Percentiles rank a stretch among this genome's conserved stretches.
Evolutionary conservation across 2,797 vertebrate genomes (phyloP).

Genomic region (Buceros bicornis): DNA sequence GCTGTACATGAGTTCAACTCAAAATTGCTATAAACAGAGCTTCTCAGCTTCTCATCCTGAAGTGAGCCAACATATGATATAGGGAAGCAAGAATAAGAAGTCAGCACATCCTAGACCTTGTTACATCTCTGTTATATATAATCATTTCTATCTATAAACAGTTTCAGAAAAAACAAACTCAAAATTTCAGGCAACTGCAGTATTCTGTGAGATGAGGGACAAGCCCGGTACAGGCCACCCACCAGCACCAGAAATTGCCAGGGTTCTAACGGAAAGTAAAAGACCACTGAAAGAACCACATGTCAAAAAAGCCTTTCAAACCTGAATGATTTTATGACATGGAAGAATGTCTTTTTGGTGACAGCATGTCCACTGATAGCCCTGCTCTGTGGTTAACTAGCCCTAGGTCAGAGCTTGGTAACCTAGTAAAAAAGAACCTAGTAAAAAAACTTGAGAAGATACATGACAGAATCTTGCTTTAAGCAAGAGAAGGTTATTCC

Average conservation of each 20-base stretch:
- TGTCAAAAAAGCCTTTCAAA: neutral
- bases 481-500: neutral
- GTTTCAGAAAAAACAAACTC: neutral
- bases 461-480: neutral
- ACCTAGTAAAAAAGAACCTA: too few species aligned
- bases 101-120: conserved; percentile 44
- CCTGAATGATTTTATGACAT: neutral
- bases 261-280: neutral
- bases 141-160: conserved; percentile 46
- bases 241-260: neutral
- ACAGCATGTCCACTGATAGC: neutral
- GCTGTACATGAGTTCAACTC: conserved; percentile 36
- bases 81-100: conserved; percentile 45
- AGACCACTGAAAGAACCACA: neutral
- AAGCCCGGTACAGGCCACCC: neutral
- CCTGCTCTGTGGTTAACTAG: neutral
- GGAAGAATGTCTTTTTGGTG: neutral
- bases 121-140: conserved; percentile 40
- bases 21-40: conserved; percentile 48
- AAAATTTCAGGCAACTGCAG: neutral
- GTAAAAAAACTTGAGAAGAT: neutral
- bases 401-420: neutral
- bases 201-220: neutral
- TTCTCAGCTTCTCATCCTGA: neutral
- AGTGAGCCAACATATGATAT: neutral